Base-by-base conservation (phyloP, 2,888 invertebrate species). In the Trileptium ribeirensis region DNA sequence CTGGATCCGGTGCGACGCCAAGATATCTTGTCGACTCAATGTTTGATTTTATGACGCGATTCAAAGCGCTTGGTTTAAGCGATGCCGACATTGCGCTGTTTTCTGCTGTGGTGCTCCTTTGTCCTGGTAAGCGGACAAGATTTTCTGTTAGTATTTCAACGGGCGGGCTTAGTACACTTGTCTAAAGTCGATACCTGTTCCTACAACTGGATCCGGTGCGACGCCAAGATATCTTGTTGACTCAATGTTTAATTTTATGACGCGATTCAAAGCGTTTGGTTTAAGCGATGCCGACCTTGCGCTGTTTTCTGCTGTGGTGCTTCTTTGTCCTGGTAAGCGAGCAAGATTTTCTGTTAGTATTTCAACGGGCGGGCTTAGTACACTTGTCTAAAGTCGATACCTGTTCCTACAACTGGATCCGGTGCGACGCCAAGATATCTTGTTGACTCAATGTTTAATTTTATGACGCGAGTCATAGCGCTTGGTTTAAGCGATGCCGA, bases 61-160 rank as follows among this genome's bases (percentile, higher is more conserved):
- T 88, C 67, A 89, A 88, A 79, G 85, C 86, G 1, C 82, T 88
- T n/a, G 82, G 85, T 33, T 81, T 89, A 75, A 86, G 85, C 0
- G 88, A 89, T 83, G 83, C 84, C 29, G 89, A 89, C 83, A 85
- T 87, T 36, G 89, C 88, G 1, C 83, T 89, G 24, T 87, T 88
- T 81, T 87, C 87, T 24, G 87, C 88, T 37, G 81, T 86, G 24
- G 86, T 89, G 39, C 86, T 89, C 33, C 86, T 89, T 75, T 87
- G 87, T 83, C 88, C 89, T 84, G 87, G 89, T 89, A 83, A 83
- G 39, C 2, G 19, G n/a, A n/a, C n/a, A n/a, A n/a, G n/a, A n/a
- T n/a, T n/a, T n/a, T n/a, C n/a, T n/a, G n/a, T n/a, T n/a, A n/a
- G n/a, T n/a, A n/a, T n/a, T n/a, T n/a, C n/a, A n/a, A n/a, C n/a